These are phyloP conservation scores for Nymphalis polychloros DNA, from an alignment of 2,888 invertebrate genomes.

Conservation along the genomic window DNA sequence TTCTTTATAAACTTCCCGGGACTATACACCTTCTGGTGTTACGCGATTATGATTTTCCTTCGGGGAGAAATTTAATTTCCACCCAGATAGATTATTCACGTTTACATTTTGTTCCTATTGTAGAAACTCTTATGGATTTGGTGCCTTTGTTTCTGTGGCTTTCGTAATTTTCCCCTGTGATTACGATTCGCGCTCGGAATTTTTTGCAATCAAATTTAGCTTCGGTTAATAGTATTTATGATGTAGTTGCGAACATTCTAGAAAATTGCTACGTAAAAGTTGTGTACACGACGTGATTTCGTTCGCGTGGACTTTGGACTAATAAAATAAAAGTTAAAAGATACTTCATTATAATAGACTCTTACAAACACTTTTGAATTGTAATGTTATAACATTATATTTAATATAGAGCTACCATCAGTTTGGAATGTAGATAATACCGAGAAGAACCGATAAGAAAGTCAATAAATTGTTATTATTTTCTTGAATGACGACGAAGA, in stretches of 20 bases:
- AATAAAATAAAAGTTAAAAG: no score
- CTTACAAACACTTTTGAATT: no score
- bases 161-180: slow-evolving; percentile 1
- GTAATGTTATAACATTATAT: no score
- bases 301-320: no score
- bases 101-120: slow-evolving; percentile 35
- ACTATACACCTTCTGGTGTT: slow-evolving; percentile 33
- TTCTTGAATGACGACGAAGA: no score
- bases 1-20: slow-evolving; percentile 21
- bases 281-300: no score
- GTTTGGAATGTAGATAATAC: no score
- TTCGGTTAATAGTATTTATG: background rate
- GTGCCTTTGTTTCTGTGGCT: background rate
- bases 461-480: no score
- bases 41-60: slow-evolving; percentile 37
- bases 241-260: background rate
- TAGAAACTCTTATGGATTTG: background rate
- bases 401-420: no score
- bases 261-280: no score
- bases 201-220: background rate
- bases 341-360: no score
- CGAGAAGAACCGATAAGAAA: no score
- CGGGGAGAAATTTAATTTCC: slow-evolving; percentile 40
- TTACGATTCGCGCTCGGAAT: background rate
- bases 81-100: slow-evolving; percentile 34